phyloP scores from a whole-genome alignment of 2,797 vertebrate species.

The Vultur gryphus region DNA sequence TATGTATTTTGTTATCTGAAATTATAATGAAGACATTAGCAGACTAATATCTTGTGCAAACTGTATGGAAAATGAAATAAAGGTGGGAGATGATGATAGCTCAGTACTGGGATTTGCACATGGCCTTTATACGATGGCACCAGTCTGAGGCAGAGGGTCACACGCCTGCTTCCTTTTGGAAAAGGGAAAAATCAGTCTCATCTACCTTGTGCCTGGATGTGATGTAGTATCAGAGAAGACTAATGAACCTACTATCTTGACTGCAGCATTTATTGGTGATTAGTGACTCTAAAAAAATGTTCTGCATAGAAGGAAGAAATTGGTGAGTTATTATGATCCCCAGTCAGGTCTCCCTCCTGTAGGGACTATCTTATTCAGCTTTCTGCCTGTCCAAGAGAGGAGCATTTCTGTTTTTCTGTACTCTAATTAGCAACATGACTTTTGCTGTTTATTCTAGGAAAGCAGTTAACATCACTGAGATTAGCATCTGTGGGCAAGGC shows the following conservation, averaged over 20 bases:
- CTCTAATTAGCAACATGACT: not conserved
- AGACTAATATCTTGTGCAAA: not conserved
- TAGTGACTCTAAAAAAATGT: not conserved
- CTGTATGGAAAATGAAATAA: not conserved
- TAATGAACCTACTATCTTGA: not conserved
- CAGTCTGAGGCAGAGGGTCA: not conserved
- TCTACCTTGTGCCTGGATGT: not conserved
- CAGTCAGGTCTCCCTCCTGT: not conserved
- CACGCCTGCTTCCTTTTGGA: not conserved
- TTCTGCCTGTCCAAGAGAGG: not conserved
- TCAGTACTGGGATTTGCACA: not conserved
- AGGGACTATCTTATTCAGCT: not conserved
- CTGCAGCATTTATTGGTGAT: not conserved
- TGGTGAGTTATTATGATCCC: not conserved
- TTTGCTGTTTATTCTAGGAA: not conserved
- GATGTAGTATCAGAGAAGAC: not conserved
- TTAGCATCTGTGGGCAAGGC: not conserved
- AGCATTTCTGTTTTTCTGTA: not conserved
- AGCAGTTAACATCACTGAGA: not conserved
- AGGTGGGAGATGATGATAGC: not conserved
- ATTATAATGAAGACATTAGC: not conserved
- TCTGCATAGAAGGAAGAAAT: not conserved
- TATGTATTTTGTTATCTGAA: not conserved
- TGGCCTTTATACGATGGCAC: fast-evolving
- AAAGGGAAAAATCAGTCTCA: not conserved